Base-by-base conservation (phyloP, 2,113 vertebrate genomes). In the Cynoglossus semilaevis region DNA sequence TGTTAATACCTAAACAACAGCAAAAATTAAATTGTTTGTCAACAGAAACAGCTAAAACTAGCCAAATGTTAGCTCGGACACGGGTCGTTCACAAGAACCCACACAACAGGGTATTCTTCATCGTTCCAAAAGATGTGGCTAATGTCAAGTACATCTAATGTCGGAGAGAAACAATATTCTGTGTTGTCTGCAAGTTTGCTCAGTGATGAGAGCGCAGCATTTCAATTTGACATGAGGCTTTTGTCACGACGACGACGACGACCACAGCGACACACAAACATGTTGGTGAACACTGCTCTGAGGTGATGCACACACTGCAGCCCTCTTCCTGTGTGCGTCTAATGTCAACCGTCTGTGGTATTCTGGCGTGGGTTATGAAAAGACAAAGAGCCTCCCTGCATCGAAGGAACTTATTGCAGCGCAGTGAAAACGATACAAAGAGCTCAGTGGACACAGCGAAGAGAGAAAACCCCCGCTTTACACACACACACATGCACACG, bases 351-450 rank as follows among this genome's bases (percentile, higher is more conserved):
- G 51, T 68, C 61, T 65, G 45, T 76, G 72, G 70, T 64, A 76
- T 82, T 70, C 67, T 29, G 22, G 61, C 0, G 60, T 47, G 66
- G 44, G 59, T 63, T 81, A 60, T 61, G 53, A 66, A 74, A 74
- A 65, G 49, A 51, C 40, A 64, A 15, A 18, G 65, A 44, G 22
- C 15, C 46, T 41, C 35, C 0, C 10, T 59, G 64, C 68, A 59
- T 56, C 77, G 63, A 70, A 58, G 40, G 45, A 58, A 54, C 34
- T 70, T 81, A 78, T 81, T 79, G 70, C 65, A 14, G 51, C 35
- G n/a, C 17, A 67, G 48, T 63, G 72, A 86, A 69, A 85, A 29
- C 0, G 18, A 69, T 4, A 81, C 67, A 81, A 81, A 80, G 79
- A 60, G 51, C 22, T 43, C 5, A 17, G 63, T 44, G 41, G 67